Evolutionary conservation across 2,888 invertebrate species (phyloP).

Genomic region (Lumbricus terrestris): DNA sequence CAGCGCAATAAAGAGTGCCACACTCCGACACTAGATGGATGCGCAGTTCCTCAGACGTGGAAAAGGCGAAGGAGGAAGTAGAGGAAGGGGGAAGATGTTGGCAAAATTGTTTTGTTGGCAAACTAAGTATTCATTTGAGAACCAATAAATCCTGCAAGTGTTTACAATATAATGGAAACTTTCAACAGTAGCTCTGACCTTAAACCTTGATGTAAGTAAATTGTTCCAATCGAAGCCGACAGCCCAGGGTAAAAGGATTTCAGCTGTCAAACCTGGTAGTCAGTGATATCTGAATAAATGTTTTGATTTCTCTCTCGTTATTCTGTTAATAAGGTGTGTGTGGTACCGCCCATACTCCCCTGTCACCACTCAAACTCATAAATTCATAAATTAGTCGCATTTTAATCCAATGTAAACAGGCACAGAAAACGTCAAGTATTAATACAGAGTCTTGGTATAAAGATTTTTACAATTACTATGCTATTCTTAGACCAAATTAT

Average conservation of each 20-base stretch:
- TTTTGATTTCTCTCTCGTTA: background rate
- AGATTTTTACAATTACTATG: background rate
- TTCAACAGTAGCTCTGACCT: background rate
- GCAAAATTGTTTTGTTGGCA: background rate
- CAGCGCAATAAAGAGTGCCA: conserved; percentile 3
- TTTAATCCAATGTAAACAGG: background rate
- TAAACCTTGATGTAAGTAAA: conserved; percentile 3
- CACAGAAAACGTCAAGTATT: background rate
- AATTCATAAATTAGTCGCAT: background rate
- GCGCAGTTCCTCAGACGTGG: background rate
- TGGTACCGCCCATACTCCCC: background rate
- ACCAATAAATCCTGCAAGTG: background rate
- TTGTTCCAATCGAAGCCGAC: background rate
- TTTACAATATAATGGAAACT: conserved; percentile 3
- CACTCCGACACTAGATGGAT: background rate
- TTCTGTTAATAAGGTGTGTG: background rate
- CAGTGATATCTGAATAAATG: background rate
- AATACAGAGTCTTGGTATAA: background rate
- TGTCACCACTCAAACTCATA: background rate
- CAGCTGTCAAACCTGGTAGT: background rate
- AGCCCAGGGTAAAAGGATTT: background rate
- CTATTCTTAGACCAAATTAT: background rate
- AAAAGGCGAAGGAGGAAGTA: background rate
- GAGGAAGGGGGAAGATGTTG: conserved; percentile 3
- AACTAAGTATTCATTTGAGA: conserved; percentile 3